phyloP scores from a whole-genome alignment of 2,113 vertebrate genomes.

The Felis catus region F.catus_Fca126_mat1.0 CM031412.1:114056501-114057000 shows the following conservation, averaged over 20 bases:
- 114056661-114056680: constrained; percentile 83
- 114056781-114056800: constrained; percentile 79
- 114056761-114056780: constrained; percentile 79
- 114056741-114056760: constrained; percentile 83
- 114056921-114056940: constrained; percentile 75
- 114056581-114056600: constrained; percentile 84
- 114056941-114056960: constrained; percentile 79
- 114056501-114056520: constrained; percentile 85
- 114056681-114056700: constrained; percentile 83
- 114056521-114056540: constrained; percentile 87
- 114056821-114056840: constrained; percentile 84
- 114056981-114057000: constrained; percentile 84
- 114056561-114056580: constrained; percentile 84
- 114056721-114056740: constrained; percentile 84
- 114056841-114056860: constrained; percentile 83
- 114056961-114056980: constrained; percentile 78
- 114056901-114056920: constrained; percentile 83
- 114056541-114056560: constrained; percentile 86
- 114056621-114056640: constrained; percentile 84
- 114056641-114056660: constrained; percentile 86
- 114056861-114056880: constrained; percentile 84
- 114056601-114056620: constrained; percentile 86
- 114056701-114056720: constrained; percentile 85
- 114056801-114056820: constrained; percentile 83
- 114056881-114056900: constrained; percentile 87